These are phyloP conservation scores for Acrocyrtus sp. DNA, from an alignment of 2,888 invertebrate species.

Conservation along the genomic window DNA sequence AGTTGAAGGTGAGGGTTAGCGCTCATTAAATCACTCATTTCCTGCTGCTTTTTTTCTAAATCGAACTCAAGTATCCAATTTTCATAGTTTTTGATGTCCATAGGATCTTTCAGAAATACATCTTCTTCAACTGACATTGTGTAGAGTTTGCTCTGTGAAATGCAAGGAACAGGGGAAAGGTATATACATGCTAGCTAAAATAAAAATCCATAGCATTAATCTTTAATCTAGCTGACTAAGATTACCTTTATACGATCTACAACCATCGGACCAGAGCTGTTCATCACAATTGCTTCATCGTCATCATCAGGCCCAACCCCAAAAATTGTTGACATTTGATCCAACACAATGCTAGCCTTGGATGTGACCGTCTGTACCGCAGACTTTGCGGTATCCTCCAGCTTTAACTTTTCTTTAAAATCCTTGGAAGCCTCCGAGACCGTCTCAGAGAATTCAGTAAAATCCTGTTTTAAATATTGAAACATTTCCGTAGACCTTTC, in stretches of 20 bases:
- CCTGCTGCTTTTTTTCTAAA: conserved; percentile 56
- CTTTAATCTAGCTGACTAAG: conserved; percentile 21
- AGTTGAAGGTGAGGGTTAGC: conserved; percentile 61
- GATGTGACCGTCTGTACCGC: conserved; percentile 57
- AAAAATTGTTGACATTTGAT: conserved; percentile 63
- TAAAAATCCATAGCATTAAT: not conserved
- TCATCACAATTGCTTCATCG: conserved; percentile 53
- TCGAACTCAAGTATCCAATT: conserved; percentile 60
- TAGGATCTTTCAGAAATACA: conserved; percentile 60
- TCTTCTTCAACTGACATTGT: conserved; percentile 57
- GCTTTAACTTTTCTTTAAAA: conserved; percentile 61
- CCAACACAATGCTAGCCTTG: conserved; percentile 57
- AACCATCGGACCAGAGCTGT: conserved; percentile 31
- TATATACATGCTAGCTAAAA: not conserved
- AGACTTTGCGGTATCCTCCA: conserved; percentile 60
- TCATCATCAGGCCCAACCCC: conserved; percentile 63
- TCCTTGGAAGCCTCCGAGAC: conserved; percentile 62
- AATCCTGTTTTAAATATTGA: conserved; percentile 63
- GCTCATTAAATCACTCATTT: conserved; percentile 55
- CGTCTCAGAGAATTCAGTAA: conserved; percentile 61
- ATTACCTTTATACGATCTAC: conserved; percentile 58
- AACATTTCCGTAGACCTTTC: conserved; percentile 61
- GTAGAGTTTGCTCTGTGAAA: conserved; percentile 57
- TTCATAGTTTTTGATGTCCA: conserved; percentile 58
- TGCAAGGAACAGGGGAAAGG: not conserved